Conservation (phyloP, 2,888 invertebrate species). For the Stegana nigrithorax region DNA sequence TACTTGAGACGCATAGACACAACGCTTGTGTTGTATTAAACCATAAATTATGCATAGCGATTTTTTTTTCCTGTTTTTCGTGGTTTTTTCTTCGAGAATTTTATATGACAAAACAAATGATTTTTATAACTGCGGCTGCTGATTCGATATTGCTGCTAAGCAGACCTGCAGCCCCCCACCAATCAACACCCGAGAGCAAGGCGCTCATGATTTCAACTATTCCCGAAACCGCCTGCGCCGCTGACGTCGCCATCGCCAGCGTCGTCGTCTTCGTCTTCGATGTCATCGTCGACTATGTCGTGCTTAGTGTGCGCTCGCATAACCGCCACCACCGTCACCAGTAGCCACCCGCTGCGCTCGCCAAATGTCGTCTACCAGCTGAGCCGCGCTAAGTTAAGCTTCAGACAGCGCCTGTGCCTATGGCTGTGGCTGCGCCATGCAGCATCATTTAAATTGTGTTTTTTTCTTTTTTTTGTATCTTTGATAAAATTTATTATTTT, state of each 20-base stretch:
- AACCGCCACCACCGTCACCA: constrained; percentile 10
- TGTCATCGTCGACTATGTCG: constrained; percentile 26
- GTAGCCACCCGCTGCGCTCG: constrained; percentile 39
- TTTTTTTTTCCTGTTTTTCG: too few species aligned
- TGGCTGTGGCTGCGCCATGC: too few species aligned
- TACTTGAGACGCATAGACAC: too few species aligned
- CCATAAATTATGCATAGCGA: constrained; percentile 57
- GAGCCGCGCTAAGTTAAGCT: neutral
- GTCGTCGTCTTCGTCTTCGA: constrained; percentile 2
- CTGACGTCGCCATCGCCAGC: neutral
- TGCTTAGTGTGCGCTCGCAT: neutral
- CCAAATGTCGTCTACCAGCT: constrained; percentile 12
- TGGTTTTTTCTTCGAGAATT: constrained; percentile 31
- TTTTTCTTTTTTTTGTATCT: constrained; percentile 20
- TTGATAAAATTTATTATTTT: constrained; percentile 33
- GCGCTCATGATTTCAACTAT: too few species aligned
- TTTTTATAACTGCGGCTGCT: constrained; percentile 1
- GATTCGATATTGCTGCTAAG: neutral
- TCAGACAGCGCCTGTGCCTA: too few species aligned
- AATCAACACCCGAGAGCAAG: too few species aligned
- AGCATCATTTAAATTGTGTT: constrained; percentile 15
- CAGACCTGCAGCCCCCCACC: neutral
- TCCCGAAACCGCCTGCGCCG: too few species aligned
- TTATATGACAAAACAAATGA: constrained; percentile 42
- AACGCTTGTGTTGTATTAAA: constrained; percentile 43